These are phyloP conservation scores for Abscondita cerata DNA, from an alignment of 2,888 invertebrate species.

Conservation along the genomic window DNA sequence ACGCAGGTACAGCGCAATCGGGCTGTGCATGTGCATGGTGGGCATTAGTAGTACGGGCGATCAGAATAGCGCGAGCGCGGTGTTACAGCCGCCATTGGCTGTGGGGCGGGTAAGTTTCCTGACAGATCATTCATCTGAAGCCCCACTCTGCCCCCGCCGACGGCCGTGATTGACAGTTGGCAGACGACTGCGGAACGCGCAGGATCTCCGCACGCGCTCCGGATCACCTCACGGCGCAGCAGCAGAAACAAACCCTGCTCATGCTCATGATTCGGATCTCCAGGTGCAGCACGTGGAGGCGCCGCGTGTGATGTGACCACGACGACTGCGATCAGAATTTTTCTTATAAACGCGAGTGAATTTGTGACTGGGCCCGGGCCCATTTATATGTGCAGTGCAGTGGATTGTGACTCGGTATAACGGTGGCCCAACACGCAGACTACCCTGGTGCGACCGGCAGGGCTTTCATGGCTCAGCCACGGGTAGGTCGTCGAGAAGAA, in stretches of 20 bases:
- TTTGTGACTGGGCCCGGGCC: slow-evolving; percentile 49
- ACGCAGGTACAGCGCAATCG: slow-evolving; percentile 18
- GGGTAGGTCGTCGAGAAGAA: slow-evolving; percentile 64
- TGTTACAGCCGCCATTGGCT: slow-evolving; percentile 57
- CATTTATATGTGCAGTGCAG: slow-evolving; percentile 52
- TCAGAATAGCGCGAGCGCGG: slow-evolving; percentile 61
- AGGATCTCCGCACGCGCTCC: slow-evolving; percentile 63
- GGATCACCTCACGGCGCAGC: slow-evolving; percentile 48
- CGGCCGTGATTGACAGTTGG: slow-evolving; percentile 71
- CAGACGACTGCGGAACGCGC: slow-evolving; percentile 71
- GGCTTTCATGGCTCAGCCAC: slow-evolving; percentile 89
- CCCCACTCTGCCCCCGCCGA: slow-evolving; percentile 64
- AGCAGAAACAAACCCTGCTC: slow-evolving; percentile 40
- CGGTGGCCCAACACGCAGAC: slow-evolving; percentile 65
- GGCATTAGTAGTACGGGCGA: slow-evolving; percentile 48
- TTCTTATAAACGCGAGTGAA: slow-evolving; percentile 39
- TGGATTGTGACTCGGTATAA: slow-evolving; percentile 58
- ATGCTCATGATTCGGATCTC: slow-evolving; percentile 45
- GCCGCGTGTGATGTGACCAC: slow-evolving; percentile 48
- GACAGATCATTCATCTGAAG: slow-evolving; percentile 61
- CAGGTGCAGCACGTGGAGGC: slow-evolving; percentile 47
- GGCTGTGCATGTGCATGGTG: slow-evolving; percentile 50
- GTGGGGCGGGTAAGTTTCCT: slow-evolving; percentile 53
- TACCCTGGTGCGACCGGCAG: slow-evolving; percentile 67
- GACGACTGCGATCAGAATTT: slow-evolving; percentile 34